These are phyloP conservation scores for Cathartes aura DNA, from an alignment of 2,113 vertebrate species.

Conservation along the genomic window DNA sequence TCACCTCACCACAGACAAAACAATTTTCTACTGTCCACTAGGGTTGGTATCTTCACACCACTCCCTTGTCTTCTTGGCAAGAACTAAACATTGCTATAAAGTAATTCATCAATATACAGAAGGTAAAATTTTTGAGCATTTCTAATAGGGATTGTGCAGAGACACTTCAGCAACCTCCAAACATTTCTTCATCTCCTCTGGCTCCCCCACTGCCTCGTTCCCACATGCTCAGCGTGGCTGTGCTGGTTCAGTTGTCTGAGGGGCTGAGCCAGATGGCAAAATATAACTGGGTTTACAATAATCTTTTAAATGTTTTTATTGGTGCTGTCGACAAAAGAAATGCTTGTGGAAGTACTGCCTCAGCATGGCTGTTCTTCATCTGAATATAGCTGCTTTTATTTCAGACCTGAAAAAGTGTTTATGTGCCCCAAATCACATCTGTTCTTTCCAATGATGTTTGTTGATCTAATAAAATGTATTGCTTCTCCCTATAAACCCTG, in stretches of 20 bases:
- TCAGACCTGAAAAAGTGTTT: neutral
- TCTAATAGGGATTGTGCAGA: neutral
- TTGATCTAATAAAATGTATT: neutral
- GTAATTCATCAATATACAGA: neutral
- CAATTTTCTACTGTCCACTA: neutral
- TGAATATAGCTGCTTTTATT: neutral
- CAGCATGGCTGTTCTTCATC: neutral
- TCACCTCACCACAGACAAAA: neutral
- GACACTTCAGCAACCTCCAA: neutral
- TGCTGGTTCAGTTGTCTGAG: neutral
- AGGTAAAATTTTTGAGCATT: neutral
- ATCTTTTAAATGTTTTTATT: neutral
- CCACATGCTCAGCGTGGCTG: neutral
- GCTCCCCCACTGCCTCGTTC: neutral
- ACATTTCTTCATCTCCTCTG: neutral
- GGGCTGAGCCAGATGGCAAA: slow-evolving; percentile 36
- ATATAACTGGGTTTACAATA: neutral
- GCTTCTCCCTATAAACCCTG: neutral
- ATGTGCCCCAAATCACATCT: slow-evolving; percentile 4
- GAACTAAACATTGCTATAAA: neutral
- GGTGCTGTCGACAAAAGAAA: neutral
- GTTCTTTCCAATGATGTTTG: neutral
- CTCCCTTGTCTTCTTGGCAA: neutral
- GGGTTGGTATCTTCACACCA: neutral
- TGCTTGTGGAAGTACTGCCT: neutral